Percentiles rank a stretch among this genome's conserved stretches.
These are phyloP conservation scores for Platycnemis pennipes DNA, from an alignment of 2,888 invertebrate genomes.

Conservation along the genomic window DNA sequence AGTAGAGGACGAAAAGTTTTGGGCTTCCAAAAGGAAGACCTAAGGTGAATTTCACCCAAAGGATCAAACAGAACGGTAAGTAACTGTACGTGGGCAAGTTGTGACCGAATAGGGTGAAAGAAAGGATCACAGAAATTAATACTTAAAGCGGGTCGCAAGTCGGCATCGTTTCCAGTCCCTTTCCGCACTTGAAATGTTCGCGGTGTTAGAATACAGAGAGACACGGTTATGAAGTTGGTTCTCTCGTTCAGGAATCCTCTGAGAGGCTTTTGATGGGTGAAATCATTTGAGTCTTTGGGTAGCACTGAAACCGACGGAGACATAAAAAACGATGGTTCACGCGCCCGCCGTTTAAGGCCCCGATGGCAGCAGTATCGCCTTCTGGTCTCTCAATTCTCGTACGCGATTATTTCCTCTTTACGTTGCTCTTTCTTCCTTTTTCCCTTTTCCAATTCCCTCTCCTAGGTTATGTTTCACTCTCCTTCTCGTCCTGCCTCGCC, in stretches of 20 bases:
- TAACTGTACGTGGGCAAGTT: neutral
- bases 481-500: neutral
- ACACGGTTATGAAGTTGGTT: neutral
- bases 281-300: slow-evolving; percentile 30
- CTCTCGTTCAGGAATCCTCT: slow-evolving; percentile 37
- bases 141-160: neutral
- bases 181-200: slow-evolving; percentile 2
- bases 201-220: neutral
- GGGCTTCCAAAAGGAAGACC: too few relatives aligned
- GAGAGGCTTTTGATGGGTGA: slow-evolving; percentile 8
- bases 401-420: neutral
- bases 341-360: neutral
- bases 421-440: neutral
- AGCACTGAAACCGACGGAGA: neutral
- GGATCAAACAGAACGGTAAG: neutral
- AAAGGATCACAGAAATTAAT: neutral
- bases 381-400: neutral
- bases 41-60: too few relatives aligned
- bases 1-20: too few relatives aligned
- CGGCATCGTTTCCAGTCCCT: neutral
- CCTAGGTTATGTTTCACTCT: neutral
- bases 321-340: neutral
- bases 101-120: neutral
- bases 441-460: neutral
- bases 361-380: slow-evolving; percentile 9